Conservation (phyloP, 2,797 vertebrate species). For the Ambastaia sidthimunki region DNA sequence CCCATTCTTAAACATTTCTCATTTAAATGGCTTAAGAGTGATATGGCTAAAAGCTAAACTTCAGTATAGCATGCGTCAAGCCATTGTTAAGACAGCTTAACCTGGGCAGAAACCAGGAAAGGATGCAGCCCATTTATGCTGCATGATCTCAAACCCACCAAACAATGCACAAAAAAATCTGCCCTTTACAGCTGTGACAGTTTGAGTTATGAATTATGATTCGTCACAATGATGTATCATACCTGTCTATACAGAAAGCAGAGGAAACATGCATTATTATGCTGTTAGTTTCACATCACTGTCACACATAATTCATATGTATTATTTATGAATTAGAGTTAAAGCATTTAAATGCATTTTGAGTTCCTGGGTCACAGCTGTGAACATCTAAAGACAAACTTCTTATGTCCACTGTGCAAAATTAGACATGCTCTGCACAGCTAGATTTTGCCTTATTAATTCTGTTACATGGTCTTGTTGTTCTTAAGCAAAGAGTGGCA, state of each 20-base stretch:
- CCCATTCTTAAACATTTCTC: neutral
- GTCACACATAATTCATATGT: neutral
- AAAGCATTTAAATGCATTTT: too few relatives aligned
- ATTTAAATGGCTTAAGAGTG: neutral
- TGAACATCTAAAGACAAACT: neutral
- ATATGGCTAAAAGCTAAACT: neutral
- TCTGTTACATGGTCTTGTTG: neutral
- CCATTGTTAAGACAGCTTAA: neutral
- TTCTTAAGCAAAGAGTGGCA: neutral
- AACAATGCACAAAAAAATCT: neutral
- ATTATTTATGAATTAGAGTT: neutral
- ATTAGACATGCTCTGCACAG: neutral
- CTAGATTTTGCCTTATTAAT: neutral
- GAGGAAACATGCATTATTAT: neutral
- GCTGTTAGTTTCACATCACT: neutral
- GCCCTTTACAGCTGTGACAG: slow-evolving; percentile 22
- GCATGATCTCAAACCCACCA: neutral
- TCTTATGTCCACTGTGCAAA: too few relatives aligned
- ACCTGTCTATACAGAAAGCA: neutral
- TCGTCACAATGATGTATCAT: neutral
- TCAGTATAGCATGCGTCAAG: neutral
- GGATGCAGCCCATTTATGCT: neutral
- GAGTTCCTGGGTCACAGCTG: neutral
- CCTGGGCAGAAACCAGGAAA: neutral
- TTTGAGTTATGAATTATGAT: slow-evolving; percentile 10